Evolutionary conservation across 2,888 invertebrate genomes (phyloP), one percentile per base, ranked within the genome.

Genomic region (Lobophora halterata): DNA sequence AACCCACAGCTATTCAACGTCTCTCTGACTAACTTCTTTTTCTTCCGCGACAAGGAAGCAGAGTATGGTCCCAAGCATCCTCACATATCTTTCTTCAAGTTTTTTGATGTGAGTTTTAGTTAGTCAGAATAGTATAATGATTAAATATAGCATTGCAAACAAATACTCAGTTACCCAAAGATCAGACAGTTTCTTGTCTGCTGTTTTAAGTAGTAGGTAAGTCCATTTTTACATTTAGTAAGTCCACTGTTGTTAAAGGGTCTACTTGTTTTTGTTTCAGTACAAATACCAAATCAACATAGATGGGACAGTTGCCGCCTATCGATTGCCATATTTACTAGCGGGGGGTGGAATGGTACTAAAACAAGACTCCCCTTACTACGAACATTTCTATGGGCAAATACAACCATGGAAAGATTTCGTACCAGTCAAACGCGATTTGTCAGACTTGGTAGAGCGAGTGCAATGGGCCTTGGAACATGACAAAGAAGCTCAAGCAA

Each of bases 291-390:
- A 97, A 82, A 77, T 99, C 14, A 96, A 93, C 65, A 89, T 99
- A 35, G 99, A 99, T 86, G 99, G 99, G 7, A 97, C 98, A 19
- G 98, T 99, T 7, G 98, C 98, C 9, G 96, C 98, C 0, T 99
- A 98, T 76, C 90, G 98, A 46, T 90, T 97, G 52, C 98, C 98
- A 0, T 98, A 97, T 73, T 88, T 99, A 9, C 78, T 99, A 46
- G 95, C 92, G 24, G 97, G 98, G 1, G 95, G 95, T 61, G 93
- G 96, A 0, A 79, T 97, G 42, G 92, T 98, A 6, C 88, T 99
- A 6, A 99, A 99, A 81, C 97, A 97, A 79, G 92, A 95, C 12
- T 98, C 98, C 0, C 90, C 91, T n/a, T 98, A 95, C 78, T 96
- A 97, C 72, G 98, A 99, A 88, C 95, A 96, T 85, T 99, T 97